Evolutionary conservation across 2,888 invertebrate species (phyloP).

Genomic region (Pristionchus entomophagus): DNA sequence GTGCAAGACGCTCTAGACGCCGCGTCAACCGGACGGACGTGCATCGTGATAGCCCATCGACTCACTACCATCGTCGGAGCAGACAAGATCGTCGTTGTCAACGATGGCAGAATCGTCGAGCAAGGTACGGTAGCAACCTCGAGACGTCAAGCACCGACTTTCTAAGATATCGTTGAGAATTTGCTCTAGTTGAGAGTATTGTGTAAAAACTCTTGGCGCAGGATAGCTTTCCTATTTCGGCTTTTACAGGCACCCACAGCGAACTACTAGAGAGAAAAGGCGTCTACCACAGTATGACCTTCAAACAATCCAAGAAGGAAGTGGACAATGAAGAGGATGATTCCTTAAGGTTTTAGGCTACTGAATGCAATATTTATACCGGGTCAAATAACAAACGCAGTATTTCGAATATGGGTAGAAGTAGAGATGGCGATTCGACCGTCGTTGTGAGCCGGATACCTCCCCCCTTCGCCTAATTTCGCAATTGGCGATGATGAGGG

Average conservation of each 20-base stretch:
- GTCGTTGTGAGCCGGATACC: no score
- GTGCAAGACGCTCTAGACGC: conserved; percentile 80
- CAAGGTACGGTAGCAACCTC: conserved; percentile 77
- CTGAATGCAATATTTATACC: no score
- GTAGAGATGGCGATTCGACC: no score
- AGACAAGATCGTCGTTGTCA: conserved; percentile 68
- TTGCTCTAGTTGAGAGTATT: not conserved
- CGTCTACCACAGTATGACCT: conserved; percentile 81
- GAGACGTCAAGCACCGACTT: no score
- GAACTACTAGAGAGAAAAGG: conserved; percentile 83
- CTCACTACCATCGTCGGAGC: conserved; percentile 79
- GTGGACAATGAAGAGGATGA: not conserved
- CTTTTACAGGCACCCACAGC: conserved; percentile 82
- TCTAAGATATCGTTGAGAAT: no score
- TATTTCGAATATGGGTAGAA: no score
- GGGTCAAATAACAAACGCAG: no score
- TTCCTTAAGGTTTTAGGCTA: not conserved
- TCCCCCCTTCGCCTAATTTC: no score
- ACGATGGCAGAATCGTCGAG: conserved; percentile 78
- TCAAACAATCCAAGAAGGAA: conserved; percentile 65
- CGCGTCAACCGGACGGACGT: conserved; percentile 77
- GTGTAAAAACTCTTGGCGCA: not conserved
- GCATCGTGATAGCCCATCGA: conserved; percentile 78
- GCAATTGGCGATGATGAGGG: no score
- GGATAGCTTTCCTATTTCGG: no score